Evolutionary conservation across 2,797 vertebrate genomes (phyloP).

Genomic region (Cynopterus sphinx): DNA sequence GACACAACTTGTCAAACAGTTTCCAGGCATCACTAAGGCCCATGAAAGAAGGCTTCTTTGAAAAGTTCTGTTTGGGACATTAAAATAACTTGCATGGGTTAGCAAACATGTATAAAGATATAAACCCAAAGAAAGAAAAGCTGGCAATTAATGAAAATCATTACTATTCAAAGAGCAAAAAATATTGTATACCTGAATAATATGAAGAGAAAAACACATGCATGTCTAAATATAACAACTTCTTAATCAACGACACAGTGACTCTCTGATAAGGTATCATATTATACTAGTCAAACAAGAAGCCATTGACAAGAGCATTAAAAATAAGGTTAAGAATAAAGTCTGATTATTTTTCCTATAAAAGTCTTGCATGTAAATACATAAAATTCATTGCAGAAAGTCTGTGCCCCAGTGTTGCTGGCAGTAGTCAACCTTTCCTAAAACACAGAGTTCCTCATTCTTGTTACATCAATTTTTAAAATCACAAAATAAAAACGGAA

Average conservation of each 20-base stretch:
- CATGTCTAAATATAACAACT: slow-evolving; percentile 84
- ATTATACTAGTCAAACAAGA: slow-evolving; percentile 67
- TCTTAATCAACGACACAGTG: slow-evolving; percentile 73
- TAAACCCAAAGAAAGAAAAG: slow-evolving; percentile 43
- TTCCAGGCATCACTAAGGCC: not conserved
- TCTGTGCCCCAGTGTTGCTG: not conserved
- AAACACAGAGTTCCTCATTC: slow-evolving; percentile 70
- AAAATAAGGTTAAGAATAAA: slow-evolving; percentile 58
- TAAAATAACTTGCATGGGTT: not conserved
- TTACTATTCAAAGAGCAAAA: slow-evolving; percentile 71
- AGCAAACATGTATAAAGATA: not conserved
- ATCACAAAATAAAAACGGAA: slow-evolving; percentile 36
- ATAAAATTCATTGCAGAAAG: slow-evolving; percentile 54
- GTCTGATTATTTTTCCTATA: slow-evolving; percentile 14
- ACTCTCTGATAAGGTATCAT: slow-evolving; percentile 71
- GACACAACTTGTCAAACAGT: slow-evolving; percentile 22
- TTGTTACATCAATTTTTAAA: slow-evolving; percentile 77
- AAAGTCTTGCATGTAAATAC: slow-evolving; percentile 42
- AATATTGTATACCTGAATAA: slow-evolving; percentile 70
- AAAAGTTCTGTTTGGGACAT: slow-evolving; percentile 12
- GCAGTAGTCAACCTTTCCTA: slow-evolving; percentile 57
- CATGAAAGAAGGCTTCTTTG: not conserved
- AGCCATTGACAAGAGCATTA: slow-evolving; percentile 62
- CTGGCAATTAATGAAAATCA: slow-evolving; percentile 66
- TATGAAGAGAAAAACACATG: slow-evolving; percentile 69